Evolutionary conservation across 2,888 invertebrate genomes (phyloP), one percentile per base, ranked within the genome.

Genomic region (Diadegma fenestrale): DNA sequence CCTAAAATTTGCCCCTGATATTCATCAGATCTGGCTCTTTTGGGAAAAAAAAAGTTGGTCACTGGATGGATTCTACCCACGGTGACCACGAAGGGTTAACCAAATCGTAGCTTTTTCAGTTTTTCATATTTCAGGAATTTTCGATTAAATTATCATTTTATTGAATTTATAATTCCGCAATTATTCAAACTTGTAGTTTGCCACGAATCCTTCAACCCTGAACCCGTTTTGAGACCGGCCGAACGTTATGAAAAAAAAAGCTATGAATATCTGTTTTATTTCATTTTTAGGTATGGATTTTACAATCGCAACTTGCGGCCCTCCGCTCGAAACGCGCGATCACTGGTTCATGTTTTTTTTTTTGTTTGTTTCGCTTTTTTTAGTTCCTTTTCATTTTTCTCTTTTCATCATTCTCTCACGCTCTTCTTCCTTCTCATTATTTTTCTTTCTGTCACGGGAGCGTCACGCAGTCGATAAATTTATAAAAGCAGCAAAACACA

Each of bases 201-300:
- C 30, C 30, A 80, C 61, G 58, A 45, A 17, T 63, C 64, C 45
- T 26, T 19, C 69, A 72, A 66, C 75, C 43, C 51, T 68, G 43
- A 73, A 71, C 85, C 86, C 58, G 66, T 66, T 64, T 88, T 89
- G 93, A 93, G 93, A 91, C 91, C 92, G 93, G 93, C 92, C 92
- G 89, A 91, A 87, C 90, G 90, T 91, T 91, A 91, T 72, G 41
- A 76, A 75, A 80, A 63, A 64, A 69, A 61, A 48, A 45, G n/a
- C 12, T 77, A 54, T 54, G 22, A 26, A 54, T 68, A 54, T 68
- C 82, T 91, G 91, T 92, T 91, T 92, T 90, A 91, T 91, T 92
- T 93, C 92, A 90, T 92, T 93, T 93, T 92, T 93, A 93, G 94
- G 94, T 94, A 94, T 92, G 91, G 93, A 93, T 82, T 87, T 77